phyloP scores from a whole-genome alignment of 2,888 invertebrate species.

The Erynnis tages region DNA sequence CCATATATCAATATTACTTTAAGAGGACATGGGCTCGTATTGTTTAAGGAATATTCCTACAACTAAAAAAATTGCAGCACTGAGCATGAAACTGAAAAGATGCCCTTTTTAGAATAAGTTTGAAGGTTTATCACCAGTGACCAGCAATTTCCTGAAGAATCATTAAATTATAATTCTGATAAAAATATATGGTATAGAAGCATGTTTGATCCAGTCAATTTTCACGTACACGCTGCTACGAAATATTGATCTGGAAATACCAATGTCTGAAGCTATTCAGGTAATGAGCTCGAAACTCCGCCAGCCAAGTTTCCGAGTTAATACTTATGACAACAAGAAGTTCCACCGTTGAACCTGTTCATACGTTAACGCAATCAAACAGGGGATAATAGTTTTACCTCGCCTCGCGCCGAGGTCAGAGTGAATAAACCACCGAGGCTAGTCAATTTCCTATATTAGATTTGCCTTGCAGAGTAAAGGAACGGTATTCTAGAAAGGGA shows the following conservation, averaged over 20 bases:
- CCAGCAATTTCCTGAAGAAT: too few relatives aligned
- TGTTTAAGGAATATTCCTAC: background rate
- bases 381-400: slow-evolving; percentile 59
- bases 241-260: slow-evolving; percentile 2
- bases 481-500: slow-evolving; percentile 38
- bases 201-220: too few relatives aligned
- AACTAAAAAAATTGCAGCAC: background rate
- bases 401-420: slow-evolving; percentile 60
- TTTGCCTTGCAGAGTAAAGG: slow-evolving; percentile 52
- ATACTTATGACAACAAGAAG: slow-evolving; percentile 22
- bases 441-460: slow-evolving; percentile 74
- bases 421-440: slow-evolving; percentile 57
- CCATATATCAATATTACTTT: slow-evolving; percentile 46
- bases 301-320: slow-evolving; percentile 20
- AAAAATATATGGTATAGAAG: too few relatives aligned
- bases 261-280: slow-evolving; percentile 3
- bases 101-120: too few relatives aligned
- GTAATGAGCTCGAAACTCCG: slow-evolving; percentile 10
- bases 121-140: too few relatives aligned
- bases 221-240: background rate
- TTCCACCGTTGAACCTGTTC: slow-evolving; percentile 35
- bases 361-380: slow-evolving; percentile 53
- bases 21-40: background rate
- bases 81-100: too few relatives aligned
- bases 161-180: too few relatives aligned